Conservation (phyloP, 2,888 invertebrate species). For the Eupithecia inturbata region DNA sequence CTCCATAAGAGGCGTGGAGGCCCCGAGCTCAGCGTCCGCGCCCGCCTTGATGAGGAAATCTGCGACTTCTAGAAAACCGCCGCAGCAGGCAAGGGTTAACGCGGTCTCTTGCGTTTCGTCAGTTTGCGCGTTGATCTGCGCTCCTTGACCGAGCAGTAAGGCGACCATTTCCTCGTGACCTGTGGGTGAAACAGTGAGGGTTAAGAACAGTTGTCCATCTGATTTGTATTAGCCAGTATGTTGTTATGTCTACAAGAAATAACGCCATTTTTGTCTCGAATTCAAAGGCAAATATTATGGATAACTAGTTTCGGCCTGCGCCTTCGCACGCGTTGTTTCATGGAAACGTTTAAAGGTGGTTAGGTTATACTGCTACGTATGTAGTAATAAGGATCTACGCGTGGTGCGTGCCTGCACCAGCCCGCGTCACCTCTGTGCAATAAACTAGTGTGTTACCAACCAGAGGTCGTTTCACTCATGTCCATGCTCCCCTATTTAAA, state of each 20-base stretch:
- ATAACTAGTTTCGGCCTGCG: too few species aligned
- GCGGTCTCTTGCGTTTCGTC: constrained; percentile 99
- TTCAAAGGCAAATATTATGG: not conserved
- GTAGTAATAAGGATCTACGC: too few species aligned
- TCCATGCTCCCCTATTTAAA: too few species aligned
- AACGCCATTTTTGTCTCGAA: not conserved
- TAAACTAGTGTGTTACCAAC: too few species aligned
- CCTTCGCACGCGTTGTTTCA: too few species aligned
- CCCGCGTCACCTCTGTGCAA: too few species aligned
- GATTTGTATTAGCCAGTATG: not conserved
- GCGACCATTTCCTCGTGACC: constrained; percentile 99
- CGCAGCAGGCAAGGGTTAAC: constrained; percentile 96
- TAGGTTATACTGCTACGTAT: too few species aligned
- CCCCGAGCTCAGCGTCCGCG: constrained; percentile 97
- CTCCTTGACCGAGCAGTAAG: constrained; percentile 94
- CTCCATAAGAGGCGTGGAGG: constrained; percentile 99
- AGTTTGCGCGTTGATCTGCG: constrained; percentile 98
- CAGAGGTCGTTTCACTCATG: too few species aligned
- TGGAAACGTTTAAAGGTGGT: too few species aligned
- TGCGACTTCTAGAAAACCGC: constrained; percentile 95
- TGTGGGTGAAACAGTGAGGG: constrained; percentile 38
- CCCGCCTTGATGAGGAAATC: constrained; percentile 98
- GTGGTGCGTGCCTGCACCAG: too few species aligned
- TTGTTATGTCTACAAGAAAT: not conserved
- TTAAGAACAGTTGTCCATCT: not conserved